Evolutionary conservation across 1,140 invertebrate genomes (phyloP).

Genomic region (Laupala kohalensis): DNA sequence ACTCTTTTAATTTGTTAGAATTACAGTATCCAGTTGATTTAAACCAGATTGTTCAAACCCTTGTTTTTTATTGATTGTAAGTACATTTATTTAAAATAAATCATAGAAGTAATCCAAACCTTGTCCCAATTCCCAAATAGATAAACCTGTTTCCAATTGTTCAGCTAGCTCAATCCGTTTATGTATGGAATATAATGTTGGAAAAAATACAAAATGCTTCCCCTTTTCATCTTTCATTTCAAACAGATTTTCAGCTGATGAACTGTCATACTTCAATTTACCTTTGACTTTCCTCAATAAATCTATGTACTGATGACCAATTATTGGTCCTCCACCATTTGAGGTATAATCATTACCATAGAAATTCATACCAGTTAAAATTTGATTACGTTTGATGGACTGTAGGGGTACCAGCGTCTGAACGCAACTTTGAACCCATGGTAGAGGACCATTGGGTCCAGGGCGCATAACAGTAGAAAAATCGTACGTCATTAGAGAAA

Average conservation of each 20-base stretch:
- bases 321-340: conserved; percentile 60
- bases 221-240: conserved; percentile 52
- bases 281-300: conserved; percentile 52
- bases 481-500: conserved; percentile 93
- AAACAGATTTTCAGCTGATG: conserved; percentile 70
- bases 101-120: conserved; percentile 92
- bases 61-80: no score
- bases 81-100: conserved; percentile 62
- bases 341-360: conserved; percentile 81
- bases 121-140: conserved; percentile 93
- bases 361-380: conserved; percentile 83
- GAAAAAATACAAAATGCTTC: conserved; percentile 71
- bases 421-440: conserved; percentile 70
- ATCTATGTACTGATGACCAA: conserved; percentile 63
- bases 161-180: conserved; percentile 64
- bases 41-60: no score
- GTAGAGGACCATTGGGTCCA: conserved; percentile 75
- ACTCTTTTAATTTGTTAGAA: no score
- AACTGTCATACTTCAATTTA: conserved; percentile 61
- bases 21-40: no score
- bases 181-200: conserved; percentile 73
- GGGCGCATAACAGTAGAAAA: conserved; percentile 71
- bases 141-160: conserved; percentile 67
- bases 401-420: conserved; percentile 52
- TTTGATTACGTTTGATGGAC: conserved; percentile 52